Evolutionary conservation across 2,113 vertebrate genomes (phyloP).

Genomic region (Serinus canaria): DNA sequence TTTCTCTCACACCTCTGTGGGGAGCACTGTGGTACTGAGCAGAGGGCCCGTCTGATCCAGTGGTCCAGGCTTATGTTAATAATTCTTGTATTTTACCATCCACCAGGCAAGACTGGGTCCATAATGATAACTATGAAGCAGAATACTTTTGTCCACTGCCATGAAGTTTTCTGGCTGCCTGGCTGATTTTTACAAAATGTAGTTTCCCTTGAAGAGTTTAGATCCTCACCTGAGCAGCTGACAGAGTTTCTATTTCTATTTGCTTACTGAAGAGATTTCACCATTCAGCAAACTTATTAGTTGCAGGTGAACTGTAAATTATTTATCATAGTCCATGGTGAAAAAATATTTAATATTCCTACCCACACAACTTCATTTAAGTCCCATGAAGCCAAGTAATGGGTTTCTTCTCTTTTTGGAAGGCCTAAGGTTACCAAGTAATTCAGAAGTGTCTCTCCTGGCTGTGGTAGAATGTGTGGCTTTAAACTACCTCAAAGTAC

Average conservation of each 20-base stretch:
- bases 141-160: background rate
- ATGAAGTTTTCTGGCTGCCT: slow-evolving; percentile 23
- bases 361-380: slow-evolving; percentile 66
- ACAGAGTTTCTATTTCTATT: slow-evolving; percentile 60
- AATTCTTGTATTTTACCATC: background rate
- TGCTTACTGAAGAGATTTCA: slow-evolving; percentile 67
- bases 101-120: background rate
- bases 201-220: slow-evolving; percentile 54
- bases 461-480: slow-evolving; percentile 55
- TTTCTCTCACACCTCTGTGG: background rate
- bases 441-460: slow-evolving; percentile 70
- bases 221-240: slow-evolving; percentile 41
- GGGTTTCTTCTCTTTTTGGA: slow-evolving; percentile 74
- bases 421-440: slow-evolving; percentile 72
- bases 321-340: slow-evolving; percentile 77
- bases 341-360: slow-evolving; percentile 66
- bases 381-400: slow-evolving; percentile 68
- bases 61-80: background rate
- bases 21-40: background rate
- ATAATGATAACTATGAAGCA: background rate
- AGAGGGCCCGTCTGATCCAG: background rate
- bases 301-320: slow-evolving; percentile 69
- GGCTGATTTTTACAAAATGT: slow-evolving; percentile 49
- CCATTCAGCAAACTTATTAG: slow-evolving; percentile 68
- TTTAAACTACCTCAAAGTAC: slow-evolving; percentile 68